Evolutionary conservation across 2,797 vertebrate species (phyloP), one percentile per base, ranked within the genome.

Genomic region (Delichon dasypus): DNA sequence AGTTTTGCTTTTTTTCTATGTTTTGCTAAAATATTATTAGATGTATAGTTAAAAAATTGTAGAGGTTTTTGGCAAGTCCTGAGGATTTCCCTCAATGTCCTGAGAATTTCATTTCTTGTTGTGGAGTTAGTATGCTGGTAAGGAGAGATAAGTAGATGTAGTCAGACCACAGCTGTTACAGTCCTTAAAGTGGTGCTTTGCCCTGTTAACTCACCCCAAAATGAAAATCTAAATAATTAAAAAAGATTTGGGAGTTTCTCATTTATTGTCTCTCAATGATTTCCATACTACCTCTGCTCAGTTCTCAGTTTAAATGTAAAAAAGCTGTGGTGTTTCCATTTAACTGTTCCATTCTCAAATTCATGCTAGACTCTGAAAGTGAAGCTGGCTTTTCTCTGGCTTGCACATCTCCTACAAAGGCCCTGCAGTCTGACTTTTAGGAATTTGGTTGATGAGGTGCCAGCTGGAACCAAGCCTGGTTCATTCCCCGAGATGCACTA

Each of bases 361-460:
- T 81, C 73, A 42, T 81, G 73, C 38, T 90, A 34, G 50, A 44
- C 48, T 82, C 66, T 70, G 55, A 91, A 95, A 93, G 54, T 29
- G 32, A 92, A 93, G 73, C 40, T 82, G 77, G 21, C 7, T 82
- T 94, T 96, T 67, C 83, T 91, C 75, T 92, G 89, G 62, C 70
- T 91, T 18, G 18, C 51, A 88, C 4, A 0, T 66, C 62, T 86
- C 58, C 47, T 70, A 16, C 36, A 65, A 89, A 93, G 58, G 48
- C 34, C 13, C 29, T 62, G 51, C 51, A 78, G 50, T 86, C 62
- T 89, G 61, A 85, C 68, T 94, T 58, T 30, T 32, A 92, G 87
- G 73, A 93, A 92, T 95, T 66, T 30, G n/a, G 67, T 85, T 95
- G 89, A 95, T 78, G 72, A 71, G 30, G 5, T 73, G 85, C 91